Conservation (phyloP, 37 sponge, comb jelly and placozoan genomes). For the Cliona cf. orientalis region DNA sequence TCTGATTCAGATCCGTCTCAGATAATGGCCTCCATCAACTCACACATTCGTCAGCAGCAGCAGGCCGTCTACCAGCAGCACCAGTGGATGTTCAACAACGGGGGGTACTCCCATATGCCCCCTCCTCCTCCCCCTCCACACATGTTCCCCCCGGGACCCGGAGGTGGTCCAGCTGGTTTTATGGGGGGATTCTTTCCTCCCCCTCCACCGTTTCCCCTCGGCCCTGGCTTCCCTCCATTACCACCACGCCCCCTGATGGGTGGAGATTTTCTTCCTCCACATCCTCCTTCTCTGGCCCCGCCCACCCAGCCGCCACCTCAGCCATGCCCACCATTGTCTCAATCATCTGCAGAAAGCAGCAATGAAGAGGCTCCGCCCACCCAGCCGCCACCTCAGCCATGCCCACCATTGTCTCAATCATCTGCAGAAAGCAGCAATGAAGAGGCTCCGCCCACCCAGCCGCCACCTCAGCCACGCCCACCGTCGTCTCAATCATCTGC, state of each 20-base stretch:
- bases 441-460: not conserved
- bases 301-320: not conserved
- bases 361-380: not conserved
- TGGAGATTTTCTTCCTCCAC: not conserved
- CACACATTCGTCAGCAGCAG: not conserved
- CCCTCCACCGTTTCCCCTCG: not conserved
- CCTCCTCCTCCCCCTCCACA: too few species aligned
- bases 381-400: constrained; percentile 15
- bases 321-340: not conserved
- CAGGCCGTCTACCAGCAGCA: not conserved
- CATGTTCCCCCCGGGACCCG: too few species aligned
- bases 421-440: not conserved
- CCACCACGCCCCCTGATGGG: not conserved
- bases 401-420: not conserved
- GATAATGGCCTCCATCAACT: too few species aligned
- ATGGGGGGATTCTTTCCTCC: too few species aligned
- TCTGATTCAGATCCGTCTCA: too few species aligned
- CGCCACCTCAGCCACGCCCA: not conserved
- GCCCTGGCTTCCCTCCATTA: not conserved
- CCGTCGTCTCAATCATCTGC: not conserved
- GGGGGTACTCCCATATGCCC: too few species aligned
- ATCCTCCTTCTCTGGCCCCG: not conserved
- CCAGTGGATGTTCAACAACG: not conserved
- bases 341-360: not conserved
- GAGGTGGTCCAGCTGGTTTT: too few species aligned